Evolutionary conservation across 2,113 vertebrate genomes (phyloP).

Genomic region (Hydrolagus affinis): DNA sequence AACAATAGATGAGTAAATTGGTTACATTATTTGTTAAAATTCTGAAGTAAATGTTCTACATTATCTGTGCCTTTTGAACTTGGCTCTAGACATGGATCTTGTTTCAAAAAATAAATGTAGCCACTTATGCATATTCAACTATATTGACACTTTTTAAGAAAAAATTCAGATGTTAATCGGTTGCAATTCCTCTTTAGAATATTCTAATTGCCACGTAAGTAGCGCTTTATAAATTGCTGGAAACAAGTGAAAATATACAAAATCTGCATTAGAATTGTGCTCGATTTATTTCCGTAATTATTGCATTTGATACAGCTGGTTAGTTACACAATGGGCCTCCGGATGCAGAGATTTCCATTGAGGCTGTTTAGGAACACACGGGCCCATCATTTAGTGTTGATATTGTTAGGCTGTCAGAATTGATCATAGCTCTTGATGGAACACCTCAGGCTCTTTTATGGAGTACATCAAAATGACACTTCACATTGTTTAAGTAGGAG

Average conservation of each 20-base stretch:
- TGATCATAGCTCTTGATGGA: constrained; percentile 69
- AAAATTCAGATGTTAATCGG: neutral
- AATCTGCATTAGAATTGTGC: constrained; percentile 33
- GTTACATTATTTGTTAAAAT: neutral
- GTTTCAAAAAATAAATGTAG: constrained; percentile 7
- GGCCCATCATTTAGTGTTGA: constrained; percentile 66
- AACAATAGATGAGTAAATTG: neutral
- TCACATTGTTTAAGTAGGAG: constrained; percentile 70
- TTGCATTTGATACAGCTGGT: constrained; percentile 62
- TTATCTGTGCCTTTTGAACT: neutral
- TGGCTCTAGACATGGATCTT: neutral
- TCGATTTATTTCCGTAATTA: constrained; percentile 62
- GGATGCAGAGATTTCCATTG: constrained; percentile 61
- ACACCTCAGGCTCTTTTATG: constrained; percentile 63
- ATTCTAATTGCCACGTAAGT: constrained; percentile 26
- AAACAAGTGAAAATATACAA: constrained; percentile 31
- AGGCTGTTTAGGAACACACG: constrained; percentile 61
- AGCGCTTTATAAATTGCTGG: constrained; percentile 24
- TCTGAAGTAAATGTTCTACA: no score
- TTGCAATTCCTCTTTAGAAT: constrained; percentile 26
- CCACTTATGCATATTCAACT: constrained; percentile 6
- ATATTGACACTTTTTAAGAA: neutral
- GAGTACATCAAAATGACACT: constrained; percentile 60
- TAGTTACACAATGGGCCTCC: constrained; percentile 62
- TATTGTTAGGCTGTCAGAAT: constrained; percentile 68